Evolutionary conservation across 2,113 vertebrate genomes (phyloP).

Genomic region (Thryonomys swinderianus): DNA sequence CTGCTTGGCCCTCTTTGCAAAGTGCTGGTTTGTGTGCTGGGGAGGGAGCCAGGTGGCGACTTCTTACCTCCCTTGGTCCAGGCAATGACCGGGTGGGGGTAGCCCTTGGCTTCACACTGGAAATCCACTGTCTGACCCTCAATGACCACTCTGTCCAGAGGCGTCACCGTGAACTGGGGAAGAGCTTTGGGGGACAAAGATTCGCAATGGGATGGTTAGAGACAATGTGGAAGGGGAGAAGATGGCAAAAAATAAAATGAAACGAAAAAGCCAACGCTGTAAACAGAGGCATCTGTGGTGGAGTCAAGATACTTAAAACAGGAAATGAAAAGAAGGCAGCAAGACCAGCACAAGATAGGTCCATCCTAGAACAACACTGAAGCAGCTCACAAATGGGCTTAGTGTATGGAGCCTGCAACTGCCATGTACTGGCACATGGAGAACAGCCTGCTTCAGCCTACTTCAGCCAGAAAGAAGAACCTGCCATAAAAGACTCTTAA

Average conservation of each 20-base stretch:
- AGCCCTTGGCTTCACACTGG: slow-evolving; percentile 94
- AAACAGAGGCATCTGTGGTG: too few relatives aligned
- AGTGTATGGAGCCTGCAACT: neutral
- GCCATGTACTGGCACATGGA: neutral
- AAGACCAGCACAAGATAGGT: fast-evolving
- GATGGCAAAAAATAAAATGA: neutral
- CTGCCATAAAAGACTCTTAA: neutral
- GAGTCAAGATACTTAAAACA: neutral
- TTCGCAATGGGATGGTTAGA: neutral
- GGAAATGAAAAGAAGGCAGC: neutral
- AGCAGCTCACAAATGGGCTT: neutral
- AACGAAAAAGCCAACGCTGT: neutral
- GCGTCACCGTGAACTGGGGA: slow-evolving; percentile 95
- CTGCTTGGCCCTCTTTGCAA: fast-evolving
- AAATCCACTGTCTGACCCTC: slow-evolving; percentile 97
- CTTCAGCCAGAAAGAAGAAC: neutral
- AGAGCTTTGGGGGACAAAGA: slow-evolving; percentile 85
- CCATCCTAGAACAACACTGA: neutral
- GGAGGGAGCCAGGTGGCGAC: fast-evolving
- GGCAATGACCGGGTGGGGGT: slow-evolving; percentile 95
- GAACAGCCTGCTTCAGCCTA: neutral
- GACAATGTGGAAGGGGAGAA: fast-evolving
- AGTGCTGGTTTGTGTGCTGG: neutral
- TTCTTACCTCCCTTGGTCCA: slow-evolving; percentile 96
- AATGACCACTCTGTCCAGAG: slow-evolving; percentile 93